phyloP scores from a whole-genome alignment of 2,888 invertebrate genomes.

The Morinoia aosen region DNA sequence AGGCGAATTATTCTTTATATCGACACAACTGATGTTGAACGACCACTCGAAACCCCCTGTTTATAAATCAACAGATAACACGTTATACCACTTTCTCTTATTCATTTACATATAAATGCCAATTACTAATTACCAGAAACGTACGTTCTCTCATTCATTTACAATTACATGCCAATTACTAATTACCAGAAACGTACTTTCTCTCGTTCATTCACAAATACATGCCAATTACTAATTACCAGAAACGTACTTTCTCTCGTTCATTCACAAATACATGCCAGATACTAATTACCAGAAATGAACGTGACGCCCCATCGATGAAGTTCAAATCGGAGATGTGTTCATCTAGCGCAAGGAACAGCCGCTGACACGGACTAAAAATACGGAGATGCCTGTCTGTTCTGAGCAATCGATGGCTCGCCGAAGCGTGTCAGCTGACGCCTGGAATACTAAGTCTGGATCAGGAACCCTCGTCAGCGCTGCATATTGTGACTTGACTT shows the following conservation, averaged over 20 bases:
- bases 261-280: neutral
- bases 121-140: too few relatives aligned
- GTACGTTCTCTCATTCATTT: neutral
- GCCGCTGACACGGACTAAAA: neutral
- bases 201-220: too few relatives aligned
- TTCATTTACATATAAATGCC: too few relatives aligned
- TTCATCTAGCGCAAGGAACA: neutral
- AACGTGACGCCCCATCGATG: neutral
- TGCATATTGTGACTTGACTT: neutral
- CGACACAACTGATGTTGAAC: too few relatives aligned
- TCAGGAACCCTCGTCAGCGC: neutral
- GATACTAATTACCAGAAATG: neutral
- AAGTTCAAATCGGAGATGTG: neutral
- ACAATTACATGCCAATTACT: neutral
- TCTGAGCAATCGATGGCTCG: slow-evolving; percentile 21
- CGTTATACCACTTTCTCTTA: too few relatives aligned
- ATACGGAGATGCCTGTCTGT: neutral
- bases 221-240: too few relatives aligned
- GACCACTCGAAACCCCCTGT: too few relatives aligned
- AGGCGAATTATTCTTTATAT: too few relatives aligned
- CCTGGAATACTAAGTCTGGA: slow-evolving; percentile 21
- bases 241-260: too few relatives aligned
- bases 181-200: neutral
- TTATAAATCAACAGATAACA: too few relatives aligned
- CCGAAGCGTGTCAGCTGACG: neutral